Evolutionary conservation across 2,888 invertebrate species (phyloP).

Genomic region (Tinea pellionella): DNA sequence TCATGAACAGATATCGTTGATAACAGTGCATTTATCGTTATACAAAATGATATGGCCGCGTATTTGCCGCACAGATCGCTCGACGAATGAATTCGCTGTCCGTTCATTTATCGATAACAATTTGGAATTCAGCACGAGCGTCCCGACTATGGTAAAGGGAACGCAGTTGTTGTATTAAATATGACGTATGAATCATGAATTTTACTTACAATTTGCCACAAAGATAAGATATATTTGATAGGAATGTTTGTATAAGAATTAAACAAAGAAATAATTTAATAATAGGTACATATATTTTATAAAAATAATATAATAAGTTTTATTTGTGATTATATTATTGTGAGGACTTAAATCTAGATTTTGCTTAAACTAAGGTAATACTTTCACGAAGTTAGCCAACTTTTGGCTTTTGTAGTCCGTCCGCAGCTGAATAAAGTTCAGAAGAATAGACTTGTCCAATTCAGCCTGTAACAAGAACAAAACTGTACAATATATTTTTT

Average conservation of each 20-base stretch:
- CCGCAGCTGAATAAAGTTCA: slow-evolving; percentile 93
- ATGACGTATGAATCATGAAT: neutral
- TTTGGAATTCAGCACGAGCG: neutral
- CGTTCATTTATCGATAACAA: neutral
- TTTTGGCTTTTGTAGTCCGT: slow-evolving; percentile 94
- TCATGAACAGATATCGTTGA: slow-evolving; percentile 53
- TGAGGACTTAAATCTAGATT: no score
- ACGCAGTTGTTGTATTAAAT: neutral
- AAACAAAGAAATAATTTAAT: neutral
- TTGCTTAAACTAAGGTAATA: slow-evolving; percentile 45
- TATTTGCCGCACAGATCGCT: neutral
- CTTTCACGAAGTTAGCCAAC: slow-evolving; percentile 73
- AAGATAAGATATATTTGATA: neutral
- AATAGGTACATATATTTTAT: neutral
- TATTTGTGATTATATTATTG: neutral
- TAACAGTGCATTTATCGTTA: slow-evolving; percentile 29
- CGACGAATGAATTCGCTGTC: neutral
- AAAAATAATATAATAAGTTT: neutral
- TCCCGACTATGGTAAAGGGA: neutral
- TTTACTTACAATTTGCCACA: neutral
- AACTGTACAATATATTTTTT: neutral
- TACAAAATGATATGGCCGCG: slow-evolving; percentile 1
- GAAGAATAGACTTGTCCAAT: slow-evolving; percentile 88
- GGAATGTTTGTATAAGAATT: neutral
- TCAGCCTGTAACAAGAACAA: slow-evolving; percentile 76